A percentile compares a stretch with the other conserved stretches of the same genome.
Evolutionary conservation across 2,797 vertebrate genomes (phyloP).

Genomic region (Paratrypauchen microcephalus): DNA sequence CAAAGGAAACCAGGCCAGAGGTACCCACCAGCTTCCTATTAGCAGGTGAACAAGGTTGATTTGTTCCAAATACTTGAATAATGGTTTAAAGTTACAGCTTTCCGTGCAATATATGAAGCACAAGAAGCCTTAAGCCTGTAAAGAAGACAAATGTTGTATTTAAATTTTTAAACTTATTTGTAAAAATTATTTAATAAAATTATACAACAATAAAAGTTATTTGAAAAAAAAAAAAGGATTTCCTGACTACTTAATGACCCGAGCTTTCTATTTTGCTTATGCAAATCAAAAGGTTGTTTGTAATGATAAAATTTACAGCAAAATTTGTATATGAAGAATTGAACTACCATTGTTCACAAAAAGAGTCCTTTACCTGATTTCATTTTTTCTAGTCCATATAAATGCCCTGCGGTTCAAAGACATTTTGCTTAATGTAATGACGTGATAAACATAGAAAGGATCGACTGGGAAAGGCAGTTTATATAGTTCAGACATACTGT

Average conservation of each 20-base stretch:
- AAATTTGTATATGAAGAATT: background rate
- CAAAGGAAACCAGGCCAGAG: slow-evolving; percentile 2
- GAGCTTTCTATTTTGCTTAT: background rate
- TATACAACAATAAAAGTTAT: background rate
- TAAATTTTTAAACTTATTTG: background rate
- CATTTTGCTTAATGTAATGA: no score
- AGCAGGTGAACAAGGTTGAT: background rate
- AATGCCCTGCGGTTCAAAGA: no score
- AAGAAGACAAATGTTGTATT: background rate
- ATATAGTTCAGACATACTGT: no score
- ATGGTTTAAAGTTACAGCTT: slow-evolving; percentile 1
- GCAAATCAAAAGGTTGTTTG: background rate
- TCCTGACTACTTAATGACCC: background rate
- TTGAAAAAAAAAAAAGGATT: background rate
- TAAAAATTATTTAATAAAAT: slow-evolving; percentile 4
- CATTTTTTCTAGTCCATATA: no score
- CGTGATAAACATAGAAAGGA: no score
- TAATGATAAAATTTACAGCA: background rate
- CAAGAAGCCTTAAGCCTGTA: background rate
- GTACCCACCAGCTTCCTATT: background rate
- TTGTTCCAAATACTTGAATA: slow-evolving; percentile 4
- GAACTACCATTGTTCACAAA: background rate
- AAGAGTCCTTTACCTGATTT: no score
- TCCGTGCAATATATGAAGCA: slow-evolving; percentile 2
- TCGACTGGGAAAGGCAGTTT: no score